These are phyloP conservation scores for Dexiosoma caninum DNA, from an alignment of 2,888 invertebrate species.

Conservation along the genomic window DNA sequence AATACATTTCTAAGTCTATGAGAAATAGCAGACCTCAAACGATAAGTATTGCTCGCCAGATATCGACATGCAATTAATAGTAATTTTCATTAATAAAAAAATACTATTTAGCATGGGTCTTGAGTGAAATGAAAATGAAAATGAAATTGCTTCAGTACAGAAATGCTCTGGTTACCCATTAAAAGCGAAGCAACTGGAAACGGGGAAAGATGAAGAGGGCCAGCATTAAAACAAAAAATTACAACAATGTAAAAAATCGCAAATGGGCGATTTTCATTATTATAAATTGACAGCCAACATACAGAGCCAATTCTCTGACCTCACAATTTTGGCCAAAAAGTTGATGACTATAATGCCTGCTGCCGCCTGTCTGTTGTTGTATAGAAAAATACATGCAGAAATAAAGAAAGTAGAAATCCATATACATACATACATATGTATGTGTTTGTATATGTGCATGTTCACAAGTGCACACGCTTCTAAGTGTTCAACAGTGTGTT, in stretches of 20 bases:
- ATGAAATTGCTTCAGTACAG: too few species aligned
- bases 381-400: too few species aligned
- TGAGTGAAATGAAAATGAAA: background rate
- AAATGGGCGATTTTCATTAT: conserved; percentile 15
- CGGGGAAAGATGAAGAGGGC: too few species aligned
- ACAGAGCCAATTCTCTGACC: conserved; percentile 51
- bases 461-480: background rate
- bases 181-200: background rate
- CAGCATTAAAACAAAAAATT: background rate
- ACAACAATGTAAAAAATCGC: background rate
- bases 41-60: background rate
- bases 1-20: too few species aligned
- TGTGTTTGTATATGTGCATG: background rate
- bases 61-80: too few species aligned
- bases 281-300: conserved; percentile 48
- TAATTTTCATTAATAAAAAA: background rate
- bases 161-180: background rate
- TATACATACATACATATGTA: background rate
- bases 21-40: too few species aligned
- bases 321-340: conserved; percentile 59
- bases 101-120: too few species aligned
- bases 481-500: background rate
- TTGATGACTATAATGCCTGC: conserved; percentile 45
- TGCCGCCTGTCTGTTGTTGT: background rate
- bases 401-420: too few species aligned